Evolutionary conservation across 2,113 vertebrate species (phyloP).

Genomic region (Periophthalmodon schlosseri): DNA sequence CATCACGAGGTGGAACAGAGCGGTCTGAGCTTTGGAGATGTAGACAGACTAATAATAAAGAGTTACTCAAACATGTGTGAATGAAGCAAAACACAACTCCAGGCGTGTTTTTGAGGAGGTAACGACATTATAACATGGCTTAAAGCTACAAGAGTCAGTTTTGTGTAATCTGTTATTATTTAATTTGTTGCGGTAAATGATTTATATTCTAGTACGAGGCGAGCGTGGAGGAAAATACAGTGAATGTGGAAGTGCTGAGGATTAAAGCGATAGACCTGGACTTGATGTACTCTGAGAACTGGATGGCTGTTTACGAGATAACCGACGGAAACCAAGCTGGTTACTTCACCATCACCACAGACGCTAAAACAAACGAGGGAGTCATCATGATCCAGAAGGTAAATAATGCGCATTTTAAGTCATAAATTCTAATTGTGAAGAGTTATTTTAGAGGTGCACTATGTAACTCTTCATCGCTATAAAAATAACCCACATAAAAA

Average conservation of each 20-base stretch:
- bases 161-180: neutral
- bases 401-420: conserved; percentile 12
- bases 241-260: conserved; percentile 82
- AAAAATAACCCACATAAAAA: no score
- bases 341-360: conserved; percentile 87
- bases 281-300: conserved; percentile 85
- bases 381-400: conserved; percentile 88
- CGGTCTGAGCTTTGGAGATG: no score
- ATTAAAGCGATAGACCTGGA: conserved; percentile 85
- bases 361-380: conserved; percentile 87
- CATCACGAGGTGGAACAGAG: no score
- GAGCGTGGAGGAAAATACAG: conserved; percentile 84
- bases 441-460: neutral
- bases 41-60: no score
- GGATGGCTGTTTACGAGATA: conserved; percentile 85
- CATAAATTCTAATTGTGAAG: neutral
- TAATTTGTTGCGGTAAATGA: neutral
- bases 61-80: no score
- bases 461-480: no score
- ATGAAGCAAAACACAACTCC: no score
- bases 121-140: no score
- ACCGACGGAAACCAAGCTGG: conserved; percentile 87
- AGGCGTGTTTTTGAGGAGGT: no score
- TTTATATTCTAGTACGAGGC: conserved; percentile 80
- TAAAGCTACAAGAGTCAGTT: no score